phyloP scores from a whole-genome alignment of 2,888 invertebrate species.

The Ophion ventricosus region DNA sequence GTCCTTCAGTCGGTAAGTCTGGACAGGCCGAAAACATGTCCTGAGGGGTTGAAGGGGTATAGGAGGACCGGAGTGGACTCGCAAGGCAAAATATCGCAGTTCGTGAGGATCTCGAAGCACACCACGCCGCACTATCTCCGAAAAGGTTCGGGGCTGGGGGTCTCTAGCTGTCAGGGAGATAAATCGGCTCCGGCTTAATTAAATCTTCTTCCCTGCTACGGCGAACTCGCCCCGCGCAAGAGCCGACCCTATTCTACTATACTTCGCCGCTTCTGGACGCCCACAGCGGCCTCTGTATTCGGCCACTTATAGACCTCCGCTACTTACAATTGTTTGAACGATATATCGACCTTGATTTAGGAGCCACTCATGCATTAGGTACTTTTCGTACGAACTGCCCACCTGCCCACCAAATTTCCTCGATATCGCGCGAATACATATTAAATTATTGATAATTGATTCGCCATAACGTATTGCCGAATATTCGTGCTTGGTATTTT shows the following conservation, averaged over 20 bases:
- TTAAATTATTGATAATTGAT: neutral
- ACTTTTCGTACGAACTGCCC: constrained; percentile 42
- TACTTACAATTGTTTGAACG: constrained; percentile 80
- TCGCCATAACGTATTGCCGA: neutral
- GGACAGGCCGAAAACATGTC: constrained; percentile 46
- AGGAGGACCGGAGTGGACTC: constrained; percentile 34
- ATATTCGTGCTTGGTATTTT: too few relatives aligned
- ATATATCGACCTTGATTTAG: constrained; percentile 82
- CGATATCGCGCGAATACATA: neutral
- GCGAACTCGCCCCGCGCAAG: constrained; percentile 72
- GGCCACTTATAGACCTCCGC: constrained; percentile 48
- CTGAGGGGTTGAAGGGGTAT: constrained; percentile 30
- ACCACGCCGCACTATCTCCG: constrained; percentile 53
- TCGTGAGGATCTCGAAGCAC: constrained; percentile 59
- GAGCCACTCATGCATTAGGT: constrained; percentile 53
- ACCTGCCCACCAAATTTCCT: constrained; percentile 32
- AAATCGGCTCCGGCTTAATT: constrained; percentile 83
- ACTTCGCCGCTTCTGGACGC: constrained; percentile 65
- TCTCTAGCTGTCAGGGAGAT: constrained; percentile 82
- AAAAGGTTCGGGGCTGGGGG: constrained; percentile 58
- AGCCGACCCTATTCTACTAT: constrained; percentile 58
- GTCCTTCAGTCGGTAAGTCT: constrained; percentile 46
- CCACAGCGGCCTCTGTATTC: constrained; percentile 69
- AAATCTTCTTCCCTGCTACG: constrained; percentile 82
- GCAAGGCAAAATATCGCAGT: constrained; percentile 49